These are phyloP conservation scores for Lampris megalopsis DNA, from an alignment of 2,113 vertebrate species.

Conservation along the genomic window DNA sequence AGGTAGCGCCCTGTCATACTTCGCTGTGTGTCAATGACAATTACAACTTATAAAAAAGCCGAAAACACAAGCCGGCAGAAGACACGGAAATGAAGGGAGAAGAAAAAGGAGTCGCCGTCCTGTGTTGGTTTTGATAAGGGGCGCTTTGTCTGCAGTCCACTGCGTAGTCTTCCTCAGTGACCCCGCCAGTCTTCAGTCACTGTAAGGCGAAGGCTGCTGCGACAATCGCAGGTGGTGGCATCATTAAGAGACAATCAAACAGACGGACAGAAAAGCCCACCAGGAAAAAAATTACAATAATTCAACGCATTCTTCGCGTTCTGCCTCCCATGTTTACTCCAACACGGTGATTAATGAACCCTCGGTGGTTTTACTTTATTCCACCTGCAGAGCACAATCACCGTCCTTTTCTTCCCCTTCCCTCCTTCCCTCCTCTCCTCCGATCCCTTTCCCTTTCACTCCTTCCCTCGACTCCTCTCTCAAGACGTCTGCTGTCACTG, in stretches of 20 bases:
- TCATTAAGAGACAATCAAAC: constrained; percentile 5
- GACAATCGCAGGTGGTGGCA: not conserved
- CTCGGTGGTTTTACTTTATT: constrained; percentile 48
- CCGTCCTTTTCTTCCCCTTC: constrained; percentile 28
- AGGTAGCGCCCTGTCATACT: constrained; percentile 60
- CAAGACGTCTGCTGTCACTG: constrained; percentile 37
- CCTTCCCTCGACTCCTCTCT: not conserved
- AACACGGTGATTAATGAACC: constrained; percentile 48
- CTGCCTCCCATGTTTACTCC: constrained; percentile 30
- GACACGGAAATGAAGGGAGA: not conserved
- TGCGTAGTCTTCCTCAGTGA: not conserved
- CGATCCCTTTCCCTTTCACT: not conserved
- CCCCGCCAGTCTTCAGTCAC: not conserved
- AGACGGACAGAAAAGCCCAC: not conserved
- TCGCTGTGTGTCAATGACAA: constrained; percentile 40
- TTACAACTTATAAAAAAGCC: constrained; percentile 35
- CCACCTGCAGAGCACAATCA: constrained; percentile 58
- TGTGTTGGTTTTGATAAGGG: constrained; percentile 14
- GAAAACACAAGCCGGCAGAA: constrained; percentile 16
- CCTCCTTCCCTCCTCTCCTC: constrained; percentile 1
- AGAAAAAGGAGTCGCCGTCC: not conserved
- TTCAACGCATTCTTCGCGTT: constrained; percentile 32
- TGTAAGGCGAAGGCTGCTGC: not conserved
- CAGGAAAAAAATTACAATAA: constrained; percentile 18
- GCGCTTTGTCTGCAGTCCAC: not conserved